phyloP scores from a whole-genome alignment of 2,888 invertebrate genomes.

The Drosophila mimetica region DNA sequence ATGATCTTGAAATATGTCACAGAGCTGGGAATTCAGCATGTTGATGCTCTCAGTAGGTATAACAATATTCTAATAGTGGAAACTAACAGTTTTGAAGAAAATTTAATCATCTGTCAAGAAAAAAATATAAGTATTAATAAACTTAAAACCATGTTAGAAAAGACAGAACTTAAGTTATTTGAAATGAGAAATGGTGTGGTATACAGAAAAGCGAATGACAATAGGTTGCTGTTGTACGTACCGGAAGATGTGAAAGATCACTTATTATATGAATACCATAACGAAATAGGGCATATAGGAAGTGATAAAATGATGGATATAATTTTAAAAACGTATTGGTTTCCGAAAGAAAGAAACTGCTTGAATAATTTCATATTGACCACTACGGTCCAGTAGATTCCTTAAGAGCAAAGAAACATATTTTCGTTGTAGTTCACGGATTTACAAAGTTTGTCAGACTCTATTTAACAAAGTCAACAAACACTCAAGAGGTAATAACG shows the following conservation, averaged over 20 bases:
- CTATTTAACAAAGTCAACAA: too few species aligned
- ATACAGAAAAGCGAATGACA: neutral
- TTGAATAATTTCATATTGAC: neutral
- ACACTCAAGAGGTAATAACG: too few species aligned
- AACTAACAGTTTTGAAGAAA: neutral
- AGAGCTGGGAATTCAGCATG: neutral
- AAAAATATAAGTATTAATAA: neutral
- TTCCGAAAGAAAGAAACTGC: neutral
- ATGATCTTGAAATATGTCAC: neutral
- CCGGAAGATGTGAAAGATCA: constrained; percentile 1
- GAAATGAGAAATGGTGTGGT: neutral
- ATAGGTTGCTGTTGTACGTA: neutral
- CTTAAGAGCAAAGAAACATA: neutral
- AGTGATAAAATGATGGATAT: too few species aligned
- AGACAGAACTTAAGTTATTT: neutral
- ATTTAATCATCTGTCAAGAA: neutral
- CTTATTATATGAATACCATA: constrained; percentile 2
- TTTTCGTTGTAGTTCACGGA: too few species aligned
- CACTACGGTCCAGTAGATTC: neutral
- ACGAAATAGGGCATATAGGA: neutral
- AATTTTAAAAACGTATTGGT: neutral
- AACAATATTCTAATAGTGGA: neutral
- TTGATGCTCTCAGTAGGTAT: neutral
- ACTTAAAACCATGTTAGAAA: neutral
- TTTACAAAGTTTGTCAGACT: too few species aligned